These are phyloP conservation scores for Lagopus leucura DNA, from an alignment of 2,113 vertebrate genomes.

Conservation along the genomic window DNA sequence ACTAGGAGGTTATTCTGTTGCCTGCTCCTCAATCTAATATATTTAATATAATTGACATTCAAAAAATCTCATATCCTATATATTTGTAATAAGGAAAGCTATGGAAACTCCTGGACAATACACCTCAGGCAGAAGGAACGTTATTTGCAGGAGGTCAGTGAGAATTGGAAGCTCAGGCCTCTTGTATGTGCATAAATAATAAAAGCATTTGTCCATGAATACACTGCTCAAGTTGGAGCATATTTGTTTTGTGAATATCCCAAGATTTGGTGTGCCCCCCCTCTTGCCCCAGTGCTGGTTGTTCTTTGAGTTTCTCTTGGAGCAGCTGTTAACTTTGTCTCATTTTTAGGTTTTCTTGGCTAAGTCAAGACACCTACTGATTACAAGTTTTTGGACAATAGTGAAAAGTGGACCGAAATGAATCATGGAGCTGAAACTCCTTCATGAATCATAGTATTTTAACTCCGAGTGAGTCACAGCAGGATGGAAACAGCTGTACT, in stretches of 20 bases:
- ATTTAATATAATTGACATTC: not conserved
- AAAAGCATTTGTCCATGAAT: not conserved
- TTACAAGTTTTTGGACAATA: not conserved
- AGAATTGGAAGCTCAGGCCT: not conserved
- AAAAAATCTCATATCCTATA: not conserved
- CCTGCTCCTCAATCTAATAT: not conserved
- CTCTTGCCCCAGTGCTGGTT: not conserved
- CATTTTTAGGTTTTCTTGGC: not conserved
- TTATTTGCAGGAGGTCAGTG: not conserved
- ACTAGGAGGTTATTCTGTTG: not conserved
- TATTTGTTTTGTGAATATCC: not conserved
- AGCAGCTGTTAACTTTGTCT: not conserved
- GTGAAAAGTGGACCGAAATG: slow-evolving; percentile 28
- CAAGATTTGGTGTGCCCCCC: not conserved
- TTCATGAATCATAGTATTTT: slow-evolving; percentile 39
- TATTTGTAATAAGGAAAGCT: not conserved
- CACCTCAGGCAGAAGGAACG: not conserved
- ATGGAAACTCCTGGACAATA: not conserved
- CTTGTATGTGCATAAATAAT: not conserved
- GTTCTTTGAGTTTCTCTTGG: not conserved
- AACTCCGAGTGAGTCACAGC: slow-evolving; percentile 48
- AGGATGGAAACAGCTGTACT: not conserved
- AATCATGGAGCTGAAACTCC: slow-evolving; percentile 46
- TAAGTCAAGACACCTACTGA: slow-evolving; percentile 12
- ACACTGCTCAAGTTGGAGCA: not conserved